phyloP scores from a whole-genome alignment of 2,797 vertebrate genomes.

The Takifugu ocellatus region DNA sequence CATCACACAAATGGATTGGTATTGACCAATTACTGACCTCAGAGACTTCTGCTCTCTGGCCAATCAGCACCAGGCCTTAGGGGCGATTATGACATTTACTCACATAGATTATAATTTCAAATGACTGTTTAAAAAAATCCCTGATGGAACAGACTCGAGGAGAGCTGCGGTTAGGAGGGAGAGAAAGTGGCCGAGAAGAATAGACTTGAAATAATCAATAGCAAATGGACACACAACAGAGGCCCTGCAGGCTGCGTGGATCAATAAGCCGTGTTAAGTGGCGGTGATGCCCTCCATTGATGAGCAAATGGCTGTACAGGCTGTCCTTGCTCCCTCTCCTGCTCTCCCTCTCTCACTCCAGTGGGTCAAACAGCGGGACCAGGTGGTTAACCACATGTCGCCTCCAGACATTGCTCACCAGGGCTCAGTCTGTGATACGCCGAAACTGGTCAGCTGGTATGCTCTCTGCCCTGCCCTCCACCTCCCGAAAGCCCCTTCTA shows the following conservation, averaged over 20 bases:
- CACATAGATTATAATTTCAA: slow-evolving; percentile 84
- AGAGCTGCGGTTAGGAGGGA: slow-evolving; percentile 54
- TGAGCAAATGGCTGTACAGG: slow-evolving; percentile 78
- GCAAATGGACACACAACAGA: slow-evolving; percentile 82
- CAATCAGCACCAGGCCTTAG: slow-evolving; percentile 72
- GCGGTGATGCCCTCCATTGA: slow-evolving; percentile 79
- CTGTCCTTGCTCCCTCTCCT: slow-evolving; percentile 48
- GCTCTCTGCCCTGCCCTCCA: slow-evolving; percentile 64
- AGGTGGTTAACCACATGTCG: slow-evolving; percentile 80
- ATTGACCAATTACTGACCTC: slow-evolving; percentile 74
- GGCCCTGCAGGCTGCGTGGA: slow-evolving; percentile 71
- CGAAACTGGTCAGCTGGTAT: slow-evolving; percentile 64
- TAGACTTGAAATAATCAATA: slow-evolving; percentile 84
- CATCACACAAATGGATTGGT: slow-evolving; percentile 69
- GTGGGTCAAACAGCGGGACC: slow-evolving; percentile 74
- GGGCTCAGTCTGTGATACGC: slow-evolving; percentile 58
- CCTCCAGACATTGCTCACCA: slow-evolving; percentile 64
- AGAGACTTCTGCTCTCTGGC: slow-evolving; percentile 72
- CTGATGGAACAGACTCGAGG: slow-evolving; percentile 57
- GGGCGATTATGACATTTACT: slow-evolving; percentile 86
- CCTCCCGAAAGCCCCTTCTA: slow-evolving; percentile 49
- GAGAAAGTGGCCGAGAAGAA: slow-evolving; percentile 74
- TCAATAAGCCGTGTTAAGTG: slow-evolving; percentile 85
- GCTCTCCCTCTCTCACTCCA: slow-evolving; percentile 57
- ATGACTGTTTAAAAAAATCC: slow-evolving; percentile 79